Conservation (phyloP, 2,888 invertebrate species). For the Dynastes grantii region DNA sequence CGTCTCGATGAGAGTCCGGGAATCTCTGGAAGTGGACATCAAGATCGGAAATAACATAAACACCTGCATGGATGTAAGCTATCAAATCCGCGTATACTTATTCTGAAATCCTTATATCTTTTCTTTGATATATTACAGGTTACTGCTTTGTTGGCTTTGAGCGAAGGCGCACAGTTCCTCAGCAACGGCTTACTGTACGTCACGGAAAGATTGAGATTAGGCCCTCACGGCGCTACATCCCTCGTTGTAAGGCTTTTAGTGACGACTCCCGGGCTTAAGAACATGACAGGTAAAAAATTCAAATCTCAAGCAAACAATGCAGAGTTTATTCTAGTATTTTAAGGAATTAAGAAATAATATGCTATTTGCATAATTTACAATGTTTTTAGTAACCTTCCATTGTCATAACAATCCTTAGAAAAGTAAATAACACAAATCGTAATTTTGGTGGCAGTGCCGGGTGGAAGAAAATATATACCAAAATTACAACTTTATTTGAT, state of each 20-base stretch:
- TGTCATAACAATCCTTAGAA: too few species aligned
- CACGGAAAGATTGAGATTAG: slow-evolving; percentile 77
- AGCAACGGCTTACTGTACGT: slow-evolving; percentile 79
- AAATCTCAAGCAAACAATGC: background rate
- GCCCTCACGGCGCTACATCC: slow-evolving; percentile 79
- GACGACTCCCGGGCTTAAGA: slow-evolving; percentile 77
- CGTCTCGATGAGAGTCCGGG: slow-evolving; percentile 76
- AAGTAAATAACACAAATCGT: too few species aligned
- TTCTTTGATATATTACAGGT: slow-evolving; percentile 69
- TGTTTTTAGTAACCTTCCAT: too few species aligned
- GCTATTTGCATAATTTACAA: too few species aligned
- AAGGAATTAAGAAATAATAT: too few species aligned
- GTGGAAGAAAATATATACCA: too few species aligned
- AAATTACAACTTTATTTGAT: too few species aligned
- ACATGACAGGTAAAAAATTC: slow-evolving; percentile 75
- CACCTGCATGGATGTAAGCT: slow-evolving; percentile 80
- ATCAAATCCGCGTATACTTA: slow-evolving; percentile 57
- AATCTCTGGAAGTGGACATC: slow-evolving; percentile 79
- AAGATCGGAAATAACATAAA: slow-evolving; percentile 80
- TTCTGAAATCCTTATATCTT: background rate
- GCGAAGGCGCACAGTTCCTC: slow-evolving; percentile 78
- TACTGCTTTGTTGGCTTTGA: slow-evolving; percentile 77
- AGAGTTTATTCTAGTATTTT: too few species aligned
- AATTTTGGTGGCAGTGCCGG: too few species aligned
- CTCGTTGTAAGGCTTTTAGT: slow-evolving; percentile 77